These are phyloP conservation scores for Drosophila subsilvestris DNA, from an alignment of 2,888 invertebrate genomes.

Conservation along the genomic window DNA sequence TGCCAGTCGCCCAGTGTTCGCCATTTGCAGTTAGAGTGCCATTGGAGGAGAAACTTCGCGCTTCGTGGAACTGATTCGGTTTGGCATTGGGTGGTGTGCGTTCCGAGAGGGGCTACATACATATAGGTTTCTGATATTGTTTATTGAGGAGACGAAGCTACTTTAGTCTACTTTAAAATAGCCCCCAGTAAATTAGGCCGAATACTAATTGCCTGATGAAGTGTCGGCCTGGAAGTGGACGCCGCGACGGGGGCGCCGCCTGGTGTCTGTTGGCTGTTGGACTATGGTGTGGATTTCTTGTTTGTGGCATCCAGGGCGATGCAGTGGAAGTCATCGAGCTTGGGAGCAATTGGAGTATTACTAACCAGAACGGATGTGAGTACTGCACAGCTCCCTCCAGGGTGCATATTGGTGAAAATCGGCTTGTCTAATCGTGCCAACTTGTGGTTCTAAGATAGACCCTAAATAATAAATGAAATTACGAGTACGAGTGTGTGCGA, in stretches of 20 bases:
- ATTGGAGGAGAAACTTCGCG: conserved; percentile 22
- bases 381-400: conserved; percentile 26
- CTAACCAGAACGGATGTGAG: conserved; percentile 78
- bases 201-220: conserved; percentile 16
- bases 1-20: conserved; percentile 15
- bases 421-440: neutral
- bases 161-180: conserved; percentile 24
- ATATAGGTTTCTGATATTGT: conserved; percentile 17
- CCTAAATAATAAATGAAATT: conserved; percentile 34
- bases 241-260: conserved; percentile 6
- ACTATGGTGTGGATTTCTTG: conserved; percentile 32
- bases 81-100: neutral
- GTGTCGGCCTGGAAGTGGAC: neutral
- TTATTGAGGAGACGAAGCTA: conserved; percentile 7
- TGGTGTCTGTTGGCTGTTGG: neutral
- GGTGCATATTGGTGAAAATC: neutral
- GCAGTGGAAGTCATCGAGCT: conserved; percentile 70
- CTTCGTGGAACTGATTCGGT: neutral
- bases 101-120: conserved; percentile 14
- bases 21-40: conserved; percentile 32
- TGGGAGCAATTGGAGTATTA: conserved; percentile 66
- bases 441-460: conserved; percentile 17
- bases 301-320: conserved; percentile 50
- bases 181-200: neutral
- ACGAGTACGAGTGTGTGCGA: conserved; percentile 5